phyloP scores from a whole-genome alignment of 2,888 invertebrate genomes.

The Dicyrtomina minuta region DNA sequence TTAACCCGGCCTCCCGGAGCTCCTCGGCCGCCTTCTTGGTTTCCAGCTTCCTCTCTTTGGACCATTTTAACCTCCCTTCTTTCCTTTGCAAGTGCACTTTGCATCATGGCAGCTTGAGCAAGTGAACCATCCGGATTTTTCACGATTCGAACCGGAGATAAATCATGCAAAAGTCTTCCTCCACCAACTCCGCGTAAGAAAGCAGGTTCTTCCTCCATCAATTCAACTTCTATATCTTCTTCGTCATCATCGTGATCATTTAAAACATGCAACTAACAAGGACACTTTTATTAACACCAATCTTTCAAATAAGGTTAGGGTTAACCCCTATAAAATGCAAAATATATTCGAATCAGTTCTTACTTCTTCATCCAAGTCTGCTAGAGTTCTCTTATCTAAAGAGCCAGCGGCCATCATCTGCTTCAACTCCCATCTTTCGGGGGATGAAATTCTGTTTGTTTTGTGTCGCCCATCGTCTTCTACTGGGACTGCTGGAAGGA shows the following conservation, averaged over 20 bases:
- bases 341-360: too few relatives aligned
- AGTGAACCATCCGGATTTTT: slow-evolving; percentile 99
- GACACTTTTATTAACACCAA: too few relatives aligned
- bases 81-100: slow-evolving; percentile 95
- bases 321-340: not conserved
- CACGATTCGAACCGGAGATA: slow-evolving; percentile 90
- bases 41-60: slow-evolving; percentile 90
- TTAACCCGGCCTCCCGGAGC: slow-evolving; percentile 74
- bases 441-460: slow-evolving; percentile 89
- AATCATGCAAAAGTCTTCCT: slow-evolving; percentile 80
- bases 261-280: slow-evolving; percentile 70
- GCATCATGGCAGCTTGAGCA: slow-evolving; percentile 99
- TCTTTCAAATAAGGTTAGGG: too few relatives aligned
- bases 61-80: slow-evolving; percentile 93
- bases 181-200: slow-evolving; percentile 85
- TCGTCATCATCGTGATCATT: slow-evolving; percentile 92
- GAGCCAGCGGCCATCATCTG: slow-evolving; percentile 89
- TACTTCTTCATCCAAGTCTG: slow-evolving; percentile 92
- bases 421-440: slow-evolving; percentile 64
- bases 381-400: slow-evolving; percentile 88
- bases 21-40: slow-evolving; percentile 65
- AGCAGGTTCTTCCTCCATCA: slow-evolving; percentile 98
- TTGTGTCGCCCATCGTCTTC: slow-evolving; percentile 78
- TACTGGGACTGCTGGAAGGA: slow-evolving; percentile 65
- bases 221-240: slow-evolving; percentile 96